Evolutionary conservation across 2,113 vertebrate species (phyloP).

Genomic region (Dermatemys mawii): DNA sequence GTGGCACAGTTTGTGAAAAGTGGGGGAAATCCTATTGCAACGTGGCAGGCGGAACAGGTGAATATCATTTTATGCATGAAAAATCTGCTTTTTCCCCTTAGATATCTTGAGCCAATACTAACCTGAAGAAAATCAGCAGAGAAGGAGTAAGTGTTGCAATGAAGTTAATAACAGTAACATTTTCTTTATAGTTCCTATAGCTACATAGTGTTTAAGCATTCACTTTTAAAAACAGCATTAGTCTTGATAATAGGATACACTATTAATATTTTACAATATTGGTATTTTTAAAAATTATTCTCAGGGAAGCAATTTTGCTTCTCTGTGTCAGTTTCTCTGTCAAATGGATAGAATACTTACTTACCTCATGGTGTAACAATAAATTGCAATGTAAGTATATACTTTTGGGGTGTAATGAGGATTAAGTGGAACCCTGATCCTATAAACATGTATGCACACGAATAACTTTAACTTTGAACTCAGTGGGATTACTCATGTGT

Average conservation of each 20-base stretch:
- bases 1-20: neutral
- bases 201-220: neutral
- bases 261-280: neutral
- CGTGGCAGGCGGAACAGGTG: neutral
- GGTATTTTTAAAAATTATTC: neutral
- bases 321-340: neutral
- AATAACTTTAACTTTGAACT: accelerated
- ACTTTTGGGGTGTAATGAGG: neutral
- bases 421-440: neutral
- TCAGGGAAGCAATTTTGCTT: neutral
- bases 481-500: neutral
- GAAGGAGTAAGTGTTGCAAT: neutral
- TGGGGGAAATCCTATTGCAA: neutral
- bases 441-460: neutral
- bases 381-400: neutral
- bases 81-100: neutral
- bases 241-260: neutral
- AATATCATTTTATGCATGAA: neutral
- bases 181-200: neutral
- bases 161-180: neutral
- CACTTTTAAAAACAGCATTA: neutral
- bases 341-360: neutral
- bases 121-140: neutral
- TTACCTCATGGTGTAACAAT: accelerated
- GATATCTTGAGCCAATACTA: neutral